phyloP scores from a whole-genome alignment of 2,797 vertebrate species.

The Silurus lanzhouensis region DNA sequence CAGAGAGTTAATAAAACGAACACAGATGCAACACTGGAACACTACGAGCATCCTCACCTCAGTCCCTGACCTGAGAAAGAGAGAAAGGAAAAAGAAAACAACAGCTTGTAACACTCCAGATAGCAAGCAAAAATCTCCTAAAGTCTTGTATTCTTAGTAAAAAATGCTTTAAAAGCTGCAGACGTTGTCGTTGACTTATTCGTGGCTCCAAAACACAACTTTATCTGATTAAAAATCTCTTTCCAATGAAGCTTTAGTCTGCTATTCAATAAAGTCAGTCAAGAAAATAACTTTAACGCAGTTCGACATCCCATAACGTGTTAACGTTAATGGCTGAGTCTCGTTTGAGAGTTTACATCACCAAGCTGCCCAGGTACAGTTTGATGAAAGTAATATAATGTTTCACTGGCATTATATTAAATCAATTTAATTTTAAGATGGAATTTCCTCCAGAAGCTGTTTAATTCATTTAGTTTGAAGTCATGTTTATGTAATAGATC shows the following conservation, averaged over 20 bases:
- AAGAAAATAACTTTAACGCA: constrained; percentile 4
- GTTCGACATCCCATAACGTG: not conserved
- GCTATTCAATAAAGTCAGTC: not conserved
- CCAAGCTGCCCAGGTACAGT: not conserved
- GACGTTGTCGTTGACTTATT: not conserved
- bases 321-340: not conserved
- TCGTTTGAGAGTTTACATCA: not conserved
- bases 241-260: not conserved
- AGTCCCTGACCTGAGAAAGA: constrained; percentile 67
- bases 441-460: not conserved
- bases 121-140: constrained; percentile 16
- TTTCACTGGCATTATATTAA: not conserved
- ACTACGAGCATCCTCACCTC: constrained; percentile 57
- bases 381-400: not conserved
- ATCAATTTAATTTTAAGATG: not conserved
- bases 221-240: constrained; percentile 23
- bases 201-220: not conserved
- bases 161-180: not conserved
- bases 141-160: not conserved
- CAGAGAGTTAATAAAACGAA: constrained; percentile 71
- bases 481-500: constrained; percentile 12
- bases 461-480: not conserved
- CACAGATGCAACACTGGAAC: constrained; percentile 59
- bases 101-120: constrained; percentile 51
- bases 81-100: constrained; percentile 29